Conservation (phyloP, 2,888 invertebrate species). For the Conops quadrifasciatus region DNA sequence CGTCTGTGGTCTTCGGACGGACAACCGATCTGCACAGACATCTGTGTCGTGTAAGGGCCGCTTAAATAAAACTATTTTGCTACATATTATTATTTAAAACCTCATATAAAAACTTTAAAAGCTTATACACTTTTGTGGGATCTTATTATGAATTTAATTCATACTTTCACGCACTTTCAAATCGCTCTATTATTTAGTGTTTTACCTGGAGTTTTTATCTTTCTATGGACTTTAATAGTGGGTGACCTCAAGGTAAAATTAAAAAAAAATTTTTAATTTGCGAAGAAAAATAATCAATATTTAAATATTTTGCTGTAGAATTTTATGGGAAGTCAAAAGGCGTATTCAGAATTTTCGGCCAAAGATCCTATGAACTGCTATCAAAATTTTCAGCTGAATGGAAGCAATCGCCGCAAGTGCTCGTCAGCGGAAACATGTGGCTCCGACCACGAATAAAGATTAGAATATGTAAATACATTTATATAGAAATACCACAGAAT, state of each 20-base stretch:
- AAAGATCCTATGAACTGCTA: conserved; percentile 61
- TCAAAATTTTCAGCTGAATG: conserved; percentile 44
- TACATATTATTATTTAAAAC: no score
- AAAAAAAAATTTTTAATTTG: background rate
- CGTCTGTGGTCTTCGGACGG: no score
- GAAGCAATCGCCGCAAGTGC: background rate
- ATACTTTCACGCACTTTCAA: conserved; percentile 46
- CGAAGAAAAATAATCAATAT: background rate
- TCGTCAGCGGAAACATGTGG: no score
- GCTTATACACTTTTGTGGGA: no score
- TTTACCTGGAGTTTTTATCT: conserved; percentile 57
- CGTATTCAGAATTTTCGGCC: conserved; percentile 51
- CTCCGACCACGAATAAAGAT: no score
- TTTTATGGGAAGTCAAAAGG: conserved; percentile 52
- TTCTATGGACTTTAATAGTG: conserved; percentile 56
- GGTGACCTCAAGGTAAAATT: conserved; percentile 54
- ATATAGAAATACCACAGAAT: no score
- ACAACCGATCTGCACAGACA: no score
- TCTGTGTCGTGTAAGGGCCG: no score
- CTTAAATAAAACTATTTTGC: no score
- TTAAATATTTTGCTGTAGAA: conserved; percentile 49
- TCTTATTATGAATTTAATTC: conserved; percentile 30
- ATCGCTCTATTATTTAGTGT: conserved; percentile 51
- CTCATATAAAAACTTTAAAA: no score
- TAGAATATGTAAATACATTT: no score